Percentiles rank a stretch among this genome's conserved stretches.
phyloP scores from a whole-genome alignment of 1,140 invertebrate species.

The Drosophila nannoptera region DNA sequence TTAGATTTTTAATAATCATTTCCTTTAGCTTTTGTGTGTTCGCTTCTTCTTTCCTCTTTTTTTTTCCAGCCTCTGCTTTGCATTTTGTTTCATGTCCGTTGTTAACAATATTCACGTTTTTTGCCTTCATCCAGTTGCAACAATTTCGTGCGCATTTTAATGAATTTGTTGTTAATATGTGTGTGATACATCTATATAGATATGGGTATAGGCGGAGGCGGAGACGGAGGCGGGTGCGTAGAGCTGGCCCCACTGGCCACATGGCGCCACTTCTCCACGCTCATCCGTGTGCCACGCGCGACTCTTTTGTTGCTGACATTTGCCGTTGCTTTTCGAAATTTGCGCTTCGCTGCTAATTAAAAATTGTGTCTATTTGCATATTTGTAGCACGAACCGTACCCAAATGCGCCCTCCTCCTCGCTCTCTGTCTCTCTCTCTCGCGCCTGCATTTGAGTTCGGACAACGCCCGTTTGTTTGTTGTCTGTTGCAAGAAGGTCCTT shows the following conservation, averaged over 20 bases:
- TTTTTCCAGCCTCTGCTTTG: conserved; percentile 26
- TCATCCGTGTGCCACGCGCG: conserved; percentile 16
- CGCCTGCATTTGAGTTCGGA: conserved; percentile 63
- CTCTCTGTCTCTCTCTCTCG: background rate
- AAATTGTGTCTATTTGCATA: conserved; percentile 77
- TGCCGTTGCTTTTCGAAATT: conserved; percentile 60
- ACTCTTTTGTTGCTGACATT: conserved; percentile 75
- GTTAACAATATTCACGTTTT: too few species aligned
- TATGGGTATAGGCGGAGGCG: background rate
- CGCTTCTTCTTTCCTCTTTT: conserved; percentile 18
- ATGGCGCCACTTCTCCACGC: conserved; percentile 47
- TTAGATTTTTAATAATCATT: conserved; percentile 77
- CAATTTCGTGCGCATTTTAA: conserved; percentile 61
- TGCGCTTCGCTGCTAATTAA: conserved; percentile 74
- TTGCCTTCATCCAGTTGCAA: too few species aligned
- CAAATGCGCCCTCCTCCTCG: conserved; percentile 1
- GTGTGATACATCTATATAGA: conserved; percentile 38
- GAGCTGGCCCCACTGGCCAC: conserved; percentile 42
- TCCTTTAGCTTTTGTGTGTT: conserved; percentile 36
- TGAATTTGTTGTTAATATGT: conserved; percentile 72
- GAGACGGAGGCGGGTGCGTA: background rate
- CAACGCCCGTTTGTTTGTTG: conserved; percentile 46
- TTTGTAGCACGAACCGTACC: conserved; percentile 47
- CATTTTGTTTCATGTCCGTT: conserved; percentile 57
- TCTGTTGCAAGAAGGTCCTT: conserved; percentile 43